phyloP scores from a whole-genome alignment of 2,113 vertebrate species.

The Sylvietta virens region DNA sequence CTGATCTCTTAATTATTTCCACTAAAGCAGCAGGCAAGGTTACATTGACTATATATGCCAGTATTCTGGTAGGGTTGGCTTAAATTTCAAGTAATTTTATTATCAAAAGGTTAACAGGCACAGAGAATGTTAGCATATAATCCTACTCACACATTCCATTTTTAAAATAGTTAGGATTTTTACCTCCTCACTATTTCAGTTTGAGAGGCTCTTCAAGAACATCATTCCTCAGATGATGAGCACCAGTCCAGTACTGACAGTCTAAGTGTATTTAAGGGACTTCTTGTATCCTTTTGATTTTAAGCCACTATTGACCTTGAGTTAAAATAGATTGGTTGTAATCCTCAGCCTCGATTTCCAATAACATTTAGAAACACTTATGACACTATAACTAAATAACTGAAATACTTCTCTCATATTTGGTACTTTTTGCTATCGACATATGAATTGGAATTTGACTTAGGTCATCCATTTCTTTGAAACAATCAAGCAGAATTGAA shows the following conservation, averaged over 20 bases:
- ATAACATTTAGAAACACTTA: neutral
- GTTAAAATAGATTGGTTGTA: neutral
- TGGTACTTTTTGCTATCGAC: neutral
- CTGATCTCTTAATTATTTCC: slow-evolving; percentile 25
- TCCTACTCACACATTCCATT: neutral
- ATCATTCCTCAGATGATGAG: neutral
- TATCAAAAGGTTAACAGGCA: neutral
- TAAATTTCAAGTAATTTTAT: slow-evolving; percentile 36
- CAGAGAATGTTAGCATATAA: neutral
- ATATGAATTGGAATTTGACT: neutral
- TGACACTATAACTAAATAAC: neutral
- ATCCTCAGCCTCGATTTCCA: neutral
- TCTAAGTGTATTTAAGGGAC: neutral
- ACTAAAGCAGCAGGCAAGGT: slow-evolving; percentile 4
- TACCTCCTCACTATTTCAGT: neutral
- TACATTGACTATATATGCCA: neutral
- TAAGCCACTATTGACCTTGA: neutral
- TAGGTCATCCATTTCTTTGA: neutral
- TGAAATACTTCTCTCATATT: neutral
- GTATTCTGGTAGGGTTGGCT: neutral
- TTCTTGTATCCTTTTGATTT: neutral
- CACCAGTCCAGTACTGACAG: neutral
- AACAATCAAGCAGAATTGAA: neutral
- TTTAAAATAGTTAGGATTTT: neutral
- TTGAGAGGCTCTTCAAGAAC: neutral